Evolutionary conservation across 2,797 vertebrate genomes (phyloP), one percentile per base, ranked within the genome.

Genomic region (Melanogrammus aeglefinus): DNA sequence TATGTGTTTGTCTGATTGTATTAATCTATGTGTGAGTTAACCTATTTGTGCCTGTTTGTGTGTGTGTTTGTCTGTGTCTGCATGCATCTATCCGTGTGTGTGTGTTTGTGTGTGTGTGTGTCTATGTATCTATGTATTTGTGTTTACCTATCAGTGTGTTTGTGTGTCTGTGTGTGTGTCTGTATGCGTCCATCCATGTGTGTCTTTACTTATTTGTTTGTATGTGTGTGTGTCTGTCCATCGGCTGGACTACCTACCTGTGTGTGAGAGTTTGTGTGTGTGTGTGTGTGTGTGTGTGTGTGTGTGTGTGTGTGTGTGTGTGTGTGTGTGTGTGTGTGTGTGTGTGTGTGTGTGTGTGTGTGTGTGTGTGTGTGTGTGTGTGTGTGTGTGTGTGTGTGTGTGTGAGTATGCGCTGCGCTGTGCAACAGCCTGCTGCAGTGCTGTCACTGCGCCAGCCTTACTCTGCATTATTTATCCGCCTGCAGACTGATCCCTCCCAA

Each of bases 401-500:
- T 82, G 83, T 89, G 86, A 79, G 81, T 81, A 36, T 83, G 82
- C 80, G 81, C 63, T 69, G 63, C 27, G 63, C 0, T 69, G 63
- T 69, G 63, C 63, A 92, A 94, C 92, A 92, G 93, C 91, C 92
- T 92, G 90, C 90, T 93, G 91, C 92, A 92, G 90, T 86, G 90
- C 91, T 93, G 92, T 94, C 91, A 91, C 89, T 82, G 81, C 74
- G 91, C 93, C 93, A 94, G 88, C 89, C 90, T 92, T 93, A 91
- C 89, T 86, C 93, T 94, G 92, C 92, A 94, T 94, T 92, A 94
- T 94, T 94, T 92, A 94, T 94, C 91, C 74, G 86, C 90, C 91
- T 92, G 90, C 91, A 91, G 91, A 92, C 89, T 85, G 90, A 90
- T 88, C 87, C 90, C 81, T 85, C 88, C 89, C 86, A 90, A 86